Evolutionary conservation across 2,113 vertebrate genomes (phyloP).

Genomic region (Cinclus mexicanus): DNA sequence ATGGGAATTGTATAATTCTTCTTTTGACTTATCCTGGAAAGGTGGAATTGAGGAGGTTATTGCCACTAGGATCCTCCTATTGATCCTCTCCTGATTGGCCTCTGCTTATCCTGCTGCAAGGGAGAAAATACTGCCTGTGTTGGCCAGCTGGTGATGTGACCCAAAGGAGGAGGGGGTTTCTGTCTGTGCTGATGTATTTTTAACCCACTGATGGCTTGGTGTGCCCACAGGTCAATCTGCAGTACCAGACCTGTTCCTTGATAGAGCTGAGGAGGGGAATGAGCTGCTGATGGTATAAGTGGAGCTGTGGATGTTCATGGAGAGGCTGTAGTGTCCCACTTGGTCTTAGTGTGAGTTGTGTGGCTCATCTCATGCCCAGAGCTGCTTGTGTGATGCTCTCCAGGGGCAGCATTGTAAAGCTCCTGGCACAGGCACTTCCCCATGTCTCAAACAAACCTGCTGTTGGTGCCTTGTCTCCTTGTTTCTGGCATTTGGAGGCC

Average conservation of each 20-base stretch:
- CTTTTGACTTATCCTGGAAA: neutral
- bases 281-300: neutral
- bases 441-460: neutral
- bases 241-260: neutral
- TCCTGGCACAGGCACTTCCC: neutral
- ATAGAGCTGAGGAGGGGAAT: neutral
- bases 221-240: neutral
- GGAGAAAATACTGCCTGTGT: neutral
- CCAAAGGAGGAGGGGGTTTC: neutral
- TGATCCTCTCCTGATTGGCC: neutral
- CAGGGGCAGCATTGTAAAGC: neutral
- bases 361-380: neutral
- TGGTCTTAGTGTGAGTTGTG: neutral
- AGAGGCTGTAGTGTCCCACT: neutral
- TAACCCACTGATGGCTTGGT: neutral
- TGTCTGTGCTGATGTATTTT: neutral
- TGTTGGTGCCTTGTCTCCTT: neutral
- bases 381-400: neutral
- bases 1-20: neutral
- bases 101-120: neutral
- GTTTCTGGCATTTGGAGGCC: neutral
- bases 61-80: neutral
- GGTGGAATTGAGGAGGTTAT: neutral
- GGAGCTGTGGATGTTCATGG: neutral
- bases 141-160: fast-evolving